Conservation (phyloP, 2,113 vertebrate genomes). For the Xyliphius kryptos region DNA sequence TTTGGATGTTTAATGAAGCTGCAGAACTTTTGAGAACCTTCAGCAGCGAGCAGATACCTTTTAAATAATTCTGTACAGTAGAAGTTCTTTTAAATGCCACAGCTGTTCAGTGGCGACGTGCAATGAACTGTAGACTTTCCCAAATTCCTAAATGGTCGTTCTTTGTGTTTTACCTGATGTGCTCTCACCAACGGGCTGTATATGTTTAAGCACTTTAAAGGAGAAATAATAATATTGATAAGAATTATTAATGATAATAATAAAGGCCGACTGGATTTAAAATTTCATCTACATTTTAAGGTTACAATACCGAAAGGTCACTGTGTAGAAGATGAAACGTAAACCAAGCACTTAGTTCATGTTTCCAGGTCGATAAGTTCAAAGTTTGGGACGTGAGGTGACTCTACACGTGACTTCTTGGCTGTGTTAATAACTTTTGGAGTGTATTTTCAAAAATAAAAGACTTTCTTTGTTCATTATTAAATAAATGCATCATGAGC, state of each 20-base stretch:
- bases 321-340: neutral
- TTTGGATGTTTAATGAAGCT: too few relatives aligned
- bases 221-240: too few relatives aligned
- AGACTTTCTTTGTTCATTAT: slow-evolving; percentile 30
- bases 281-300: too few relatives aligned
- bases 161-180: slow-evolving; percentile 50
- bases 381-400: slow-evolving; percentile 15
- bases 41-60: too few relatives aligned
- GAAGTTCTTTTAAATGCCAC: slow-evolving; percentile 54
- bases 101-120: slow-evolving; percentile 79
- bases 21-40: too few relatives aligned
- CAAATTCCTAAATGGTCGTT: slow-evolving; percentile 61
- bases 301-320: slow-evolving; percentile 17
- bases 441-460: slow-evolving; percentile 36
- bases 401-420: slow-evolving; percentile 27
- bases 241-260: too few relatives aligned
- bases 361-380: slow-evolving; percentile 10
- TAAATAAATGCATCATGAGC: slow-evolving; percentile 26
- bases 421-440: slow-evolving; percentile 29
- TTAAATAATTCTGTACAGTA: slow-evolving; percentile 40
- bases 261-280: too few relatives aligned
- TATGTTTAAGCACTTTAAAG: slow-evolving; percentile 71
- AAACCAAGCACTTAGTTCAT: slow-evolving; percentile 33
- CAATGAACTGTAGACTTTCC: slow-evolving; percentile 75
- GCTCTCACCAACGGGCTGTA: slow-evolving; percentile 43